These are phyloP conservation scores for Miltochrista miniata DNA, from an alignment of 2,888 invertebrate species.

Conservation along the genomic window DNA sequence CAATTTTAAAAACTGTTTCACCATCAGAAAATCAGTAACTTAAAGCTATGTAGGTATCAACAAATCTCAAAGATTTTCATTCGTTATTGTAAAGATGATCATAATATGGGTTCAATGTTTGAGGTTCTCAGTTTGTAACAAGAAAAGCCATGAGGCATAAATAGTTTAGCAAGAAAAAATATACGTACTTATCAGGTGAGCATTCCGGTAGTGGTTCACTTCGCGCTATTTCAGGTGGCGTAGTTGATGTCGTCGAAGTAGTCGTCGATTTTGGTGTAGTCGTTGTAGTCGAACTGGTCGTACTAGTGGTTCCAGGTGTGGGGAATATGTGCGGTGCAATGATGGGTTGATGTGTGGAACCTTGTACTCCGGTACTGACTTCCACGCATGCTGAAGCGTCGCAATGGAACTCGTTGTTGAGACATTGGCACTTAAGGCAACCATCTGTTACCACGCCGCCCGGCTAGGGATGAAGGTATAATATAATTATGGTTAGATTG, in stretches of 20 bases:
- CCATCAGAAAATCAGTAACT: too few relatives aligned
- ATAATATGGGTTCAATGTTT: too few relatives aligned
- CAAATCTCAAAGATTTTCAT: too few relatives aligned
- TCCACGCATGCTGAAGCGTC: conserved; percentile 79
- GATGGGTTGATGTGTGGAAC: conserved; percentile 47
- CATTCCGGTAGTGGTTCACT: conserved; percentile 34
- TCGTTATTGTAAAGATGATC: too few relatives aligned
- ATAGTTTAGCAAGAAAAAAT: too few relatives aligned
- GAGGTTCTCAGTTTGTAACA: too few relatives aligned
- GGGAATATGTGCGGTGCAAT: conserved; percentile 25
- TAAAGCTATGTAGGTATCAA: too few relatives aligned
- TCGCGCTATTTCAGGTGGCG: conserved; percentile 47
- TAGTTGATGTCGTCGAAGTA: conserved; percentile 32
- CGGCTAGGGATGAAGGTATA: conserved; percentile 80
- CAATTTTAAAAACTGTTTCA: too few relatives aligned
- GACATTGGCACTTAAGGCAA: conserved; percentile 91
- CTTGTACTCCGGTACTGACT: conserved; percentile 25
- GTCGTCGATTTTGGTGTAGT: conserved; percentile 49
- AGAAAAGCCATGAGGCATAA: too few relatives aligned
- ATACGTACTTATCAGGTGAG: conserved; percentile 32
- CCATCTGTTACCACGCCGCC: conserved; percentile 85
- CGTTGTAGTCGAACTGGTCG: conserved; percentile 51
- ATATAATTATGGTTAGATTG: too few relatives aligned
- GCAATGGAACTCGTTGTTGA: conserved; percentile 89
- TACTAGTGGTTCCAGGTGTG: conserved; percentile 17